Evolutionary conservation across 2,113 vertebrate species (phyloP).

Genomic region (Dinomys branickii): DNA sequence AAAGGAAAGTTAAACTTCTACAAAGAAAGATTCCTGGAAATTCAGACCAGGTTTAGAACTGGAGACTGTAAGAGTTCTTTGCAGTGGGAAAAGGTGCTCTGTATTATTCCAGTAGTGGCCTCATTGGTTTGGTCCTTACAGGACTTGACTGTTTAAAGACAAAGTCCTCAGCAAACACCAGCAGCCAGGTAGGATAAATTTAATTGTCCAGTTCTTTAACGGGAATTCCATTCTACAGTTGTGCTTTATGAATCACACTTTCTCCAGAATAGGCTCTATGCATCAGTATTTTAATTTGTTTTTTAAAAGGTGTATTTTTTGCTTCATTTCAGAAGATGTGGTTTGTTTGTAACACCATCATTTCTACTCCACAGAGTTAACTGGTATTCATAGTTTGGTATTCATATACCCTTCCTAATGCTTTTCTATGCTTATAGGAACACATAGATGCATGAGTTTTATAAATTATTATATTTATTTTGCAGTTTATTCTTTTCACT

Average conservation of each 20-base stretch:
- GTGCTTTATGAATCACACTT: not conserved
- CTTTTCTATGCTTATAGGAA: not conserved
- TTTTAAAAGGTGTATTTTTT: not conserved
- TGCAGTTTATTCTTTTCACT: not conserved
- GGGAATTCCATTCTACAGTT: not conserved
- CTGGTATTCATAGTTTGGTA: not conserved
- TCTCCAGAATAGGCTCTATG: not conserved
- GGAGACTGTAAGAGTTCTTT: not conserved
- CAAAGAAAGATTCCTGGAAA: not conserved
- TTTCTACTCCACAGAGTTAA: not conserved
- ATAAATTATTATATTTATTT: constrained; percentile 1
- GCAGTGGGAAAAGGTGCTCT: not conserved
- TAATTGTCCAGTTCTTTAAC: not conserved
- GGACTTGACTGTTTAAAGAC: not conserved
- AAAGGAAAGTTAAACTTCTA: constrained; percentile 11
- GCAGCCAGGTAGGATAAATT: not conserved
- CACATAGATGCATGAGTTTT: not conserved
- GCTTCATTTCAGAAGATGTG: constrained; percentile 28
- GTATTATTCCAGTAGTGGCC: not conserved
- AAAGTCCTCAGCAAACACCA: not conserved
- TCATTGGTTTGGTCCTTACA: not conserved
- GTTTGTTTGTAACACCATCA: not conserved
- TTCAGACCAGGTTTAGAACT: not conserved
- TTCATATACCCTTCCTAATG: not conserved
- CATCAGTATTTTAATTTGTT: not conserved